A percentile compares a stretch with the other conserved stretches of the same genome.
Conservation (phyloP, 2,888 invertebrate species). For the Drosophila mercatorum region DNA sequence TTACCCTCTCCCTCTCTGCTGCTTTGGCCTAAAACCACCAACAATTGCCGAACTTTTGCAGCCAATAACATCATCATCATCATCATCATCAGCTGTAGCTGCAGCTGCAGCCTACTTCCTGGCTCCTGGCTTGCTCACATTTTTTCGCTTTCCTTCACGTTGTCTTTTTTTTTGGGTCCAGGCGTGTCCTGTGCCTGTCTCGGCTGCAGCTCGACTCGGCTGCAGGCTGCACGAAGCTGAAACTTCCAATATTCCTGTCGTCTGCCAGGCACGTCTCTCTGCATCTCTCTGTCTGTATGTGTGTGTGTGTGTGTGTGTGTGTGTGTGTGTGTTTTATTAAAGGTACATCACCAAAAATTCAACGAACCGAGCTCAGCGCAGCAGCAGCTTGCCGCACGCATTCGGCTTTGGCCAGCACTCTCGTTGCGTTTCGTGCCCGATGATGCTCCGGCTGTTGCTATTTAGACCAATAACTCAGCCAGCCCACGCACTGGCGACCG, state of each 20-base stretch:
- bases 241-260: constrained; percentile 57
- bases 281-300: constrained; percentile 3
- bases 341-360: constrained; percentile 60
- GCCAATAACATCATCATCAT: constrained; percentile 24
- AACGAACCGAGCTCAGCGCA: constrained; percentile 32
- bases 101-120: constrained; percentile 35
- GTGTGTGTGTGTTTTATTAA: constrained; percentile 60
- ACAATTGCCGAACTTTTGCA: constrained; percentile 25
- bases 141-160: not conserved
- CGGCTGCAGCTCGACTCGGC: constrained; percentile 5
- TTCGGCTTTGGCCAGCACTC: constrained; percentile 22
- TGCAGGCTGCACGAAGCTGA: constrained; percentile 38
- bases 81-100: not conserved
- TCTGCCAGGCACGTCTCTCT: not conserved
- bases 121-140: constrained; percentile 23
- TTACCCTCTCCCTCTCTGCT: constrained; percentile 3
- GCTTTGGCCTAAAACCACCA: constrained; percentile 13
- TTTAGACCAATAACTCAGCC: constrained; percentile 69
- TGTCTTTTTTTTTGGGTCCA: constrained; percentile 6
- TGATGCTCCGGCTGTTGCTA: constrained; percentile 62
- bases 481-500: constrained; percentile 37
- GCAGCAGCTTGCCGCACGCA: constrained; percentile 17
- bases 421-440: constrained; percentile 25
- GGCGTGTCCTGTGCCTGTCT: constrained; percentile 17
- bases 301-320: constrained; percentile 27